These are phyloP conservation scores for Drosophila melanica DNA, from an alignment of 1,140 invertebrate species.

Conservation along the genomic window DNA sequence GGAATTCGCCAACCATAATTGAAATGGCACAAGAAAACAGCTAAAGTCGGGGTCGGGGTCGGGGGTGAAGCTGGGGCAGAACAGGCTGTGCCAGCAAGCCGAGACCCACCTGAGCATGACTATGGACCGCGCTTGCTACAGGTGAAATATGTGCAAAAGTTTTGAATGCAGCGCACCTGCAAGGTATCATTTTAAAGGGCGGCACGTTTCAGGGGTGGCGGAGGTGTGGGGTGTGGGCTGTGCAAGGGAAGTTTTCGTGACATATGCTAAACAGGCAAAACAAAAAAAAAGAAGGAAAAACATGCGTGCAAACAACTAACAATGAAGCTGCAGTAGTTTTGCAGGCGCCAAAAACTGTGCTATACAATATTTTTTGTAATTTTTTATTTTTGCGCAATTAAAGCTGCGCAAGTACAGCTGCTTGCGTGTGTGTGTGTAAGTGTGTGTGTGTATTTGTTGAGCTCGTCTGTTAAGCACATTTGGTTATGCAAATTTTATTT, in stretches of 20 bases:
- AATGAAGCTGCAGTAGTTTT: conserved; percentile 19
- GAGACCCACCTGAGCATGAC: neutral
- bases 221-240: neutral
- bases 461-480: conserved; percentile 65
- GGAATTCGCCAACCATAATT: conserved; percentile 42
- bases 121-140: conserved; percentile 4
- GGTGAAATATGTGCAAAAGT: conserved; percentile 43
- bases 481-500: conserved; percentile 72
- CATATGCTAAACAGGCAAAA: conserved; percentile 12
- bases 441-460: conserved; percentile 23
- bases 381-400: conserved; percentile 37
- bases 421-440: conserved; percentile 3
- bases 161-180: conserved; percentile 37
- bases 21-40: conserved; percentile 24
- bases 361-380: conserved; percentile 41
- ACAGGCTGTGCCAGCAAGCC: conserved; percentile 13
- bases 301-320: conserved; percentile 23
- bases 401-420: conserved; percentile 49
- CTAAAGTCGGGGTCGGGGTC: neutral
- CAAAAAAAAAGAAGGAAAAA: too few species aligned
- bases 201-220: neutral
- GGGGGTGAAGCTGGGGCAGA: neutral
- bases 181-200: conserved; percentile 42
- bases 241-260: neutral
- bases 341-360: conserved; percentile 61